Conservation (phyloP, 2,888 invertebrate genomes). For the Laspeyria flexula region DNA sequence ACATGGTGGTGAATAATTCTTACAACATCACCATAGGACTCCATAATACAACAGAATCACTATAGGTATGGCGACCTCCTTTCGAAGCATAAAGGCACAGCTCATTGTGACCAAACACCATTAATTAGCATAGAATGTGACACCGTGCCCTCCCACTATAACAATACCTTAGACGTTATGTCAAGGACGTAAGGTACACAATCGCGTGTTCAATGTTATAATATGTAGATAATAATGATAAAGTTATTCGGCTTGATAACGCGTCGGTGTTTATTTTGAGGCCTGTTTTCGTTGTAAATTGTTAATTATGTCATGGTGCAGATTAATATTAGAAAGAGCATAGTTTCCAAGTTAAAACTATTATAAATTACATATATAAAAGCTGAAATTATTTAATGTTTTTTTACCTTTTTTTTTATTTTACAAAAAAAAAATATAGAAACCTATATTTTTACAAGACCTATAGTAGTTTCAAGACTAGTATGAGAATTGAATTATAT, state of each 20-base stretch:
- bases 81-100: conserved; percentile 25
- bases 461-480: too few species aligned
- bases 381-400: too few species aligned
- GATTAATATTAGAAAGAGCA: too few species aligned
- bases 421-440: too few species aligned
- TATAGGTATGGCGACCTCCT: conserved; percentile 23
- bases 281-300: neutral
- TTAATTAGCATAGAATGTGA: conserved; percentile 62
- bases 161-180: conserved; percentile 23
- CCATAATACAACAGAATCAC: too few species aligned
- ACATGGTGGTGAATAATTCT: too few species aligned
- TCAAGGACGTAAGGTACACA: conserved; percentile 27
- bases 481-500: too few species aligned
- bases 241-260: conserved; percentile 5
- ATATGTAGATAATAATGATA: neutral
- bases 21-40: too few species aligned
- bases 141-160: conserved; percentile 22
- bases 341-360: too few species aligned
- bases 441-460: too few species aligned
- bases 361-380: too few species aligned
- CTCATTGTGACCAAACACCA: conserved; percentile 39
- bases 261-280: conserved; percentile 1
- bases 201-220: conserved; percentile 10
- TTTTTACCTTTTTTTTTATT: too few species aligned
- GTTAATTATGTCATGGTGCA: neutral